Conservation (phyloP, 2,797 vertebrate species). For the Acrossocheilus wenchowensis region DNA sequence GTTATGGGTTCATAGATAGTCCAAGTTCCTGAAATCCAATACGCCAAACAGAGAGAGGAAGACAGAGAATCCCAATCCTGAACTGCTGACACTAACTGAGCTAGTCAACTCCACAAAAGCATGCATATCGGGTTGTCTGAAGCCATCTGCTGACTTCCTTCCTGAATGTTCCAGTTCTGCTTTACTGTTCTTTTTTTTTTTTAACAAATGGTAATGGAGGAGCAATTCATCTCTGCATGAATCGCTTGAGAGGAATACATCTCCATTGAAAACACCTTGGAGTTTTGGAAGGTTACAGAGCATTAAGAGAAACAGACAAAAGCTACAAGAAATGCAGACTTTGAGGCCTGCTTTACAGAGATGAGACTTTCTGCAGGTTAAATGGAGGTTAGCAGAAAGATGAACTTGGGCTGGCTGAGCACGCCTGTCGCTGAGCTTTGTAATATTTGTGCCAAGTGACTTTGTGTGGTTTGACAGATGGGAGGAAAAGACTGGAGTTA, state of each 20-base stretch:
- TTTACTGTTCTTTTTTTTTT: not conserved
- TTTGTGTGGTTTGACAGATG: constrained; percentile 60
- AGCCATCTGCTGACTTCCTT: constrained; percentile 17
- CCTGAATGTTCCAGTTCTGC: constrained; percentile 6
- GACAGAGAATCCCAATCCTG: constrained; percentile 4
- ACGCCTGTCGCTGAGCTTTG: constrained; percentile 40
- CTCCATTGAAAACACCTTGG: constrained; percentile 5
- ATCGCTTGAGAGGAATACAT: constrained; percentile 9
- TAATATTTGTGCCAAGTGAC: constrained; percentile 57
- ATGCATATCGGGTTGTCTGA: constrained; percentile 27
- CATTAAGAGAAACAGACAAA: constrained; percentile 1
- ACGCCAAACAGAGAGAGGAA: not conserved
- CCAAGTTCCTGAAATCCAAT: constrained; percentile 44
- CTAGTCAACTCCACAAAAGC: constrained; percentile 22
- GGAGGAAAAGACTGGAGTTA: constrained; percentile 52
- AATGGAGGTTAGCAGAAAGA: constrained; percentile 53
- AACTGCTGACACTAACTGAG: constrained; percentile 37
- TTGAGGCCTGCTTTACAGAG: constrained; percentile 13
- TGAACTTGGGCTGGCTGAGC: constrained; percentile 9
- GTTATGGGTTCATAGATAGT: constrained; percentile 33
- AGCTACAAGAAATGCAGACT: not conserved
- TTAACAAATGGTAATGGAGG: not conserved
- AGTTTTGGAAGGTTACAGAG: not conserved
- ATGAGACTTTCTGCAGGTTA: constrained; percentile 55
- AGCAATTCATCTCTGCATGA: constrained; percentile 21